Base-by-base conservation (phyloP, 2,888 invertebrate species). In the Hofmannophila pseudospretella region DNA sequence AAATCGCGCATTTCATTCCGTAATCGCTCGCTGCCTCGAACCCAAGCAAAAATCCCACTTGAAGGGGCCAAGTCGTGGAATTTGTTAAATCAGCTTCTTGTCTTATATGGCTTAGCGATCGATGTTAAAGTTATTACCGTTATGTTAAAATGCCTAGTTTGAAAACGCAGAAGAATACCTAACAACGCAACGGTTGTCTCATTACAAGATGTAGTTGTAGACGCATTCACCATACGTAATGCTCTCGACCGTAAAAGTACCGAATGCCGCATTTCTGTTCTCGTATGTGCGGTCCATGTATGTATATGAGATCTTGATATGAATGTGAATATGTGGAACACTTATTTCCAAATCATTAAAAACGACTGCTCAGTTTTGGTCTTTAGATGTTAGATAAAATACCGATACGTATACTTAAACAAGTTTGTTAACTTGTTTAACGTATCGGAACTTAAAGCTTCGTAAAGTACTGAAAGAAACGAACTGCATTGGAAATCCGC, bases 1-100 rank as follows among this genome's bases (percentile, higher is more conserved):
- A 72, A 71, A 69, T 66, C 59, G 63, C 55, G 60, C 60, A 67
- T 63, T 67, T 63, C 62, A 61, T 66, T 67, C 61, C 53, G 51
- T 53, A 64, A 55, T 59, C 43, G 54, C 39, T 59, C 43, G 16
- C 16, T 50, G 45, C 38, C 51, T 49, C 44, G 50, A 54, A 54
- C 45, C 42, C 42, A 49, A 59, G 51, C 49, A 60, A 54, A 58
- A 55, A 56, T 51, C 54, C 39, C 40, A 26, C 41, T 45, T 52
- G 48, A 54, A 49, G 52, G 52, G 39, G 60, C 52, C 49, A 53
- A 61, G 54, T 58, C 54, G 55, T 61, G 56, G 56, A 54, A 64
- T 64, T 58, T 52, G 50, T 58, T 38, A 41, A 54, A 51, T 47
- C 36, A 32, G 42, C 44, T 45, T 38, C 34, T 38, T 34, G 39